Conservation (phyloP, 1,140 invertebrate species). For the Papilio xuthus region DNA sequence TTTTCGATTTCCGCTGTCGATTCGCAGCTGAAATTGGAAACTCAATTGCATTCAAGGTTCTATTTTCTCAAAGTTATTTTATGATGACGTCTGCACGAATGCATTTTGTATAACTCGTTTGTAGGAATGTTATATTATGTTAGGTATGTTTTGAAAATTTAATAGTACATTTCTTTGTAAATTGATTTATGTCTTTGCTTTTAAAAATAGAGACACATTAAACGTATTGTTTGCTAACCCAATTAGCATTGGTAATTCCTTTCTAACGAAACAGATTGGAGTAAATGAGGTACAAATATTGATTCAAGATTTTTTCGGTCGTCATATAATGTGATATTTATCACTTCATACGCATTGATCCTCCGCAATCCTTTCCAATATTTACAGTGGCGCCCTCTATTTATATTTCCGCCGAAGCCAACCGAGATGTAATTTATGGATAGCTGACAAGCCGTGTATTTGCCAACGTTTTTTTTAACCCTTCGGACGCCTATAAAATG, state of each 20-base stretch:
- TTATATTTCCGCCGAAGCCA: slow-evolving; percentile 2
- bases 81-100: background rate
- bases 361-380: slow-evolving; percentile 21
- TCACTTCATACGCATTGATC: background rate
- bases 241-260: too few relatives aligned
- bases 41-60: slow-evolving; percentile 26
- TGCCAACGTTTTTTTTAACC: slow-evolving; percentile 12
- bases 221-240: too few relatives aligned
- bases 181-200: too few relatives aligned
- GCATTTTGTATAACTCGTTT: background rate
- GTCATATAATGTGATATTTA: slow-evolving; percentile 21
- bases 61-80: slow-evolving; percentile 4
- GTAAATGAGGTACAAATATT: background rate
- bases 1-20: slow-evolving; percentile 26
- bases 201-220: too few relatives aligned
- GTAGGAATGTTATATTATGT: background rate
- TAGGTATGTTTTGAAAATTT: too few relatives aligned
- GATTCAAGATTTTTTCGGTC: background rate
- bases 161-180: too few relatives aligned
- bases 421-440: slow-evolving; percentile 24
- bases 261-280: too few relatives aligned
- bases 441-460: slow-evolving; percentile 21
- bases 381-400: slow-evolving; percentile 8
- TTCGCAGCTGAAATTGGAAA: slow-evolving; percentile 16
- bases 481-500: slow-evolving; percentile 7